Evolutionary conservation across 2,113 vertebrate species (phyloP), one percentile per base, ranked within the genome.

Genomic region (Podarcis cretensis): DNA sequence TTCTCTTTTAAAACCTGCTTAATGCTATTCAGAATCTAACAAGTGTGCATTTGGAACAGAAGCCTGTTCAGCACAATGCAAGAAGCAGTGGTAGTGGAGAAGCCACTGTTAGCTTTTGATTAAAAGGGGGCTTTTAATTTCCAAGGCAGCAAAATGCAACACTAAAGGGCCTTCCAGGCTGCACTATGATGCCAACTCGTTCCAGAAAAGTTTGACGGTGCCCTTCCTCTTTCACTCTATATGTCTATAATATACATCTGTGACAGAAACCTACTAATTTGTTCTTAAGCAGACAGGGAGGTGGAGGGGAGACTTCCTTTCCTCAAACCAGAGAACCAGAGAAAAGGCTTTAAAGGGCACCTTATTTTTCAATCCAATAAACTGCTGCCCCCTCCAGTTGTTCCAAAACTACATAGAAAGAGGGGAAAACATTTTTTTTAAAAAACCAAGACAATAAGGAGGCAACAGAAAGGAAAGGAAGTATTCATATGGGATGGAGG

Each of bases 21-120:
- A 20, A 13, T 85, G 73, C 59, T 88, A 86, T 90, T 89, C 88
- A 59, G 80, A 81, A 86, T 89, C 89, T 92, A 93, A 21, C 18
- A 71, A 87, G 91, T 43, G 54, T 65, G 88, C 77, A 81, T 83
- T 92, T 85, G 87, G 43, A 84, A 87, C 73, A 89, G 82, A 81
- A 32, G 80, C 43, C 88, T 88, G 57, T 91, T 94, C 92, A 90
- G 93, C 92, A 74, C 78, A 37, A 85, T 84, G 90, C 90, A 86
- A 83, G 86, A 0, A 59, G 71, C 65, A 89, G 82, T 30, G 0
- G 83, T 84, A 35, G 30, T 59, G 23, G 65, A 81, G 79, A 84
- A 88, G 83, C 80, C 81, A 82, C 86, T 37, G 77, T 63, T 65
- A 87, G 65, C 10, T 91, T 92, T 91, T 85, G 63, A 81, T 77